A percentile compares a stretch with the other conserved stretches of the same genome.
Evolutionary conservation across 2,888 invertebrate genomes (phyloP).

Genomic region (Agriotes lineatus): DNA sequence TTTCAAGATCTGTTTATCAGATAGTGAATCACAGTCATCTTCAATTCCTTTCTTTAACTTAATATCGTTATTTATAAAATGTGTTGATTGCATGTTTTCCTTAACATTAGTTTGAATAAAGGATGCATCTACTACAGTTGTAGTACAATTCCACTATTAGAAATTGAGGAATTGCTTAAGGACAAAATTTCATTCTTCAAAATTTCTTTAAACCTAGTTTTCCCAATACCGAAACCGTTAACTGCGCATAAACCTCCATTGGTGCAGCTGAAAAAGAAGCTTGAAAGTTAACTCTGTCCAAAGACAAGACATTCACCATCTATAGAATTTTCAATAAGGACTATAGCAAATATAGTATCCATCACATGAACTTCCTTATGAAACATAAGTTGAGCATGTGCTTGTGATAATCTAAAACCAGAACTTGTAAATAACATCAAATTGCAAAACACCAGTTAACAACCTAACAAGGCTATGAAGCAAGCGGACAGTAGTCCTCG

Average conservation of each 20-base stretch:
- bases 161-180: neutral
- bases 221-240: constrained; percentile 53
- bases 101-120: neutral
- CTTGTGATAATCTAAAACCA: constrained; percentile 78
- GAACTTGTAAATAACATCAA: constrained; percentile 3
- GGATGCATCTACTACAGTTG: too few relatives aligned
- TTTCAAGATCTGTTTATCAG: constrained; percentile 27
- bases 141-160: neutral
- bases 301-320: constrained; percentile 72
- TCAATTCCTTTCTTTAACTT: neutral
- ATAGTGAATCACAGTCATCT: constrained; percentile 5
- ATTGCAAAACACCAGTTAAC: constrained; percentile 4
- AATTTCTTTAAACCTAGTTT: constrained; percentile 57
- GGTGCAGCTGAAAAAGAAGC: constrained; percentile 77
- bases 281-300: constrained; percentile 74
- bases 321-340: constrained; percentile 82
- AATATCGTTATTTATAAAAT: neutral
- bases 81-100: neutral
- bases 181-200: constrained; percentile 48
- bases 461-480: constrained; percentile 89
- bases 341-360: constrained; percentile 86
- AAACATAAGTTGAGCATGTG: constrained; percentile 89
- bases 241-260: constrained; percentile 65
- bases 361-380: constrained; percentile 77
- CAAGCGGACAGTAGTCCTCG: constrained; percentile 87